phyloP scores from a whole-genome alignment of 2,797 vertebrate species.

The Notamacropus eugenii region DNA sequence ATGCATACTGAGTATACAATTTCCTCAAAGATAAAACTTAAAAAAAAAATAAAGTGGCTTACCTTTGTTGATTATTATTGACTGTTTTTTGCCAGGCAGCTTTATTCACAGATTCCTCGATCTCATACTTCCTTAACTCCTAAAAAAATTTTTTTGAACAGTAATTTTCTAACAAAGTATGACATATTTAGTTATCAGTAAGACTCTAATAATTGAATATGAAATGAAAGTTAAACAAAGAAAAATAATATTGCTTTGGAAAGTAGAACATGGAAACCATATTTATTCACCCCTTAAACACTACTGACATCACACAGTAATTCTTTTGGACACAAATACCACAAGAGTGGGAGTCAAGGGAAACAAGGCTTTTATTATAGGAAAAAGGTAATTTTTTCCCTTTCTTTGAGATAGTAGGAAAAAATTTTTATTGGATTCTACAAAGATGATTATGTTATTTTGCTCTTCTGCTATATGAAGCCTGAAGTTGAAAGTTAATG shows the following conservation, averaged over 20 bases:
- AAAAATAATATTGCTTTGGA: conserved; percentile 14
- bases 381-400: not conserved
- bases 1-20: not conserved
- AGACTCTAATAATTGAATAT: conserved; percentile 20
- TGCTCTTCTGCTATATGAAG: not conserved
- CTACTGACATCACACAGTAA: not conserved
- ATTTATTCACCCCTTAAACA: not conserved
- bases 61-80: conserved; percentile 93
- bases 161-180: not conserved
- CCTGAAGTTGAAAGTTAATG: not conserved
- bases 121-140: conserved; percentile 95
- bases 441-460: not conserved
- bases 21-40: not conserved
- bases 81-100: conserved; percentile 96
- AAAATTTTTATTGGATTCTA: not conserved
- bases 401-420: not conserved
- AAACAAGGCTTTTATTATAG: not conserved
- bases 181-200: conserved; percentile 52
- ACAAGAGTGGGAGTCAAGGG: not conserved
- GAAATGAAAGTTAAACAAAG: conserved; percentile 39
- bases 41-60: conserved; percentile 60
- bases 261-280: conserved; percentile 21
- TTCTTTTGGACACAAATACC: not conserved
- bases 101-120: conserved; percentile 92
- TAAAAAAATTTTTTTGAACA: conserved; percentile 76